phyloP scores from a whole-genome alignment of 2,113 vertebrate species.

The Istiophorus platypterus region DNA sequence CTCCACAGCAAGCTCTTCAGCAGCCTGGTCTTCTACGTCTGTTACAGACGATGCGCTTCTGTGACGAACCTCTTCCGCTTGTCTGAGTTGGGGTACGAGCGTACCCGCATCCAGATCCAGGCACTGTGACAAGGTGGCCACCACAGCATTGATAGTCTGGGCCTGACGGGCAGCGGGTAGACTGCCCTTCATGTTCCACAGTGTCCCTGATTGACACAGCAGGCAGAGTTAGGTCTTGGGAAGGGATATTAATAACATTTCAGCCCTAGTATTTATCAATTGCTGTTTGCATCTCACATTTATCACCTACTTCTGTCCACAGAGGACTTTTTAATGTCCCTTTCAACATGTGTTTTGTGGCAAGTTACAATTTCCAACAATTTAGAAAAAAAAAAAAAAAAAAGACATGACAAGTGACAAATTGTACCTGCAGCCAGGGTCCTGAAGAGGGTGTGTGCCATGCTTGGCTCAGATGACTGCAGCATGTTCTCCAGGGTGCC shows the following conservation, averaged over 20 bases:
- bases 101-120: conserved; percentile 87
- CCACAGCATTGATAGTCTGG: conserved; percentile 88
- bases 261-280: neutral
- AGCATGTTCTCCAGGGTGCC: conserved; percentile 87
- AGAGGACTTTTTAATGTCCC: neutral
- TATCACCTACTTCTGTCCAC: neutral
- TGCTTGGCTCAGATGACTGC: conserved; percentile 82
- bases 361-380: neutral
- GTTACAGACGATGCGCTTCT: conserved; percentile 23
- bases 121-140: conserved; percentile 88
- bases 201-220: conserved; percentile 67
- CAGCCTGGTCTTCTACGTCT: conserved; percentile 39
- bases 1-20: conserved; percentile 43
- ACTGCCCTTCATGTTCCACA: conserved; percentile 93
- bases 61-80: conserved; percentile 75
- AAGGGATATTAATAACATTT: neutral
- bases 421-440: conserved; percentile 90
- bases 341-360: neutral
- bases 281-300: neutral
- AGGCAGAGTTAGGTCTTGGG: neutral
- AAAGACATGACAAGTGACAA: conserved; percentile 14
- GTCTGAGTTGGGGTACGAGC: conserved; percentile 85
- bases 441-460: conserved; percentile 89
- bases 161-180: conserved; percentile 89
- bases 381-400: neutral